Base-by-base conservation (phyloP, 2,797 vertebrate species). In the Botia almorhae region DNA sequence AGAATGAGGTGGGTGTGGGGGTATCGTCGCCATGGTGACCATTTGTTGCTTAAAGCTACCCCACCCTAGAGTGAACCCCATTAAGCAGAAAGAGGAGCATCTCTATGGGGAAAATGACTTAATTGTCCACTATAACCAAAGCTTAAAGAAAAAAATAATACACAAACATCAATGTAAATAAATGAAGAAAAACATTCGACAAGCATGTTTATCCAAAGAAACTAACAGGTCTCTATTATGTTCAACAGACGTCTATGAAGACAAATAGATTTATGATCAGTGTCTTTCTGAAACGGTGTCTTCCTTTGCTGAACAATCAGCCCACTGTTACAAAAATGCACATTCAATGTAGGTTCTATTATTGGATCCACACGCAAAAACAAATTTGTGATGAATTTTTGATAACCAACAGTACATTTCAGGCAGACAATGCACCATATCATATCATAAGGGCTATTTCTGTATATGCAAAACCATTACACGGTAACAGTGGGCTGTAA, bases 401-500 rank as follows among this genome's bases (percentile, higher is more conserved):
- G 67, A 81, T 64, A 80, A 82, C 17, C 16, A 36, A 43, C 60
- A 16, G 26, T 17, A 63, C 26, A 74, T 10, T 11, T 43, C 21
- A 82, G 61, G 70, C 23, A 58, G 33, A 55, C 65, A 68, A 73
- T 6, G 10, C 39, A 2, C 19, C 51, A 69, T 46, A 69, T 43
- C 14, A 33, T 17, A 10, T 55, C 26, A 69, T 82, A 61, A 77
- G 33, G 48, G 72, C 51, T 84, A 55, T 71, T 80, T 74, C 50
- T 79, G 39, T 78, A 72, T 76, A 87, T 85, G 78, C 76, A 87
- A 87, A 88, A 64, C 63, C 68, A 64, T 53, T 55, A 50, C 50
- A 60, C 29, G 16, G 46, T 43, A 33, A 33, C 33, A 33, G 33
- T 33, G 33, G 33, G 33, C 36, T 50, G 36, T 48, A 73, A 26